Evolutionary conservation across 2,113 vertebrate genomes (phyloP).

Genomic region (Pyxicephalus adspersus): DNA sequence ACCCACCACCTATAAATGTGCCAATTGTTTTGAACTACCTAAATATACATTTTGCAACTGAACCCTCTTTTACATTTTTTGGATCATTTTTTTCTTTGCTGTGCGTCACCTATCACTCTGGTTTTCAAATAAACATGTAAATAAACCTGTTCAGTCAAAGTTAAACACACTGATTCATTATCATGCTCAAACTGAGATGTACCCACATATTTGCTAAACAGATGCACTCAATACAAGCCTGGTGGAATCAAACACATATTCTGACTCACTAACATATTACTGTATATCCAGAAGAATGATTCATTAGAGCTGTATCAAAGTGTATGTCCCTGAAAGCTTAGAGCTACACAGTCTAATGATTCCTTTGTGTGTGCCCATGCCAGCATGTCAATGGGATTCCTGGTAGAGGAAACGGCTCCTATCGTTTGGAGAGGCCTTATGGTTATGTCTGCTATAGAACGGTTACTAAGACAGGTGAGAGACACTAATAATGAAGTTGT

Average conservation of each 20-base stretch:
- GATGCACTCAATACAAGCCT: neutral
- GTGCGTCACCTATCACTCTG: neutral
- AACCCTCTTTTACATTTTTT: too few relatives aligned
- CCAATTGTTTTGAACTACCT: too few relatives aligned
- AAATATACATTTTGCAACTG: too few relatives aligned
- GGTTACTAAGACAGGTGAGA: conserved; percentile 88
- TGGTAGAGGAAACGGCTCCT: conserved; percentile 86
- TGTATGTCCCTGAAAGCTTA: neutral
- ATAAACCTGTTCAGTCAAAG: neutral
- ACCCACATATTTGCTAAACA: conserved; percentile 18
- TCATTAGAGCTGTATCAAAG: conserved; percentile 3
- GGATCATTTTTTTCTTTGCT: neutral
- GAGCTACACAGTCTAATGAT: neutral
- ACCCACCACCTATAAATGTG: too few relatives aligned
- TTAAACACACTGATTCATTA: conserved; percentile 7
- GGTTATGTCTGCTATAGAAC: conserved; percentile 97
- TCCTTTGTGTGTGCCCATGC: conserved; percentile 60
- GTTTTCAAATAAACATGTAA: neutral
- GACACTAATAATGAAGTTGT: neutral
- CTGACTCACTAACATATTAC: conserved; percentile 26
- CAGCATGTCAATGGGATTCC: conserved; percentile 98
- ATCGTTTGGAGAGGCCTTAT: conserved; percentile 95
- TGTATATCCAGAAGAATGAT: neutral
- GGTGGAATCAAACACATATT: neutral
- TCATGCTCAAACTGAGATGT: neutral